Conservation (phyloP, 2,888 invertebrate genomes). For the Unio pictorum region DNA sequence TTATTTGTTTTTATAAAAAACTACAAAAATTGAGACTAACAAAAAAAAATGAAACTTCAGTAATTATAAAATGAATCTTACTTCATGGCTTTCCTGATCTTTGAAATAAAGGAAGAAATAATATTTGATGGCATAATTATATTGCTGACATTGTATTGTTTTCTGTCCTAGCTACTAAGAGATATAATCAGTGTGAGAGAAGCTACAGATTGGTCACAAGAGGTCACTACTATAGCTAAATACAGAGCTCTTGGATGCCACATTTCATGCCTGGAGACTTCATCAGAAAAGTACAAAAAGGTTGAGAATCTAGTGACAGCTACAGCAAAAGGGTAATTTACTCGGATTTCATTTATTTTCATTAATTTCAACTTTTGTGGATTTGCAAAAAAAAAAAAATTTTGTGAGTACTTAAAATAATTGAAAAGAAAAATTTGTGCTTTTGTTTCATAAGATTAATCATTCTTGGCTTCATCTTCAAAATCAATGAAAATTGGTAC, state of each 20-base stretch:
- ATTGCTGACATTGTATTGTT: conserved; percentile 5
- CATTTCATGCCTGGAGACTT: conserved; percentile 36
- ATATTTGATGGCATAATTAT: neutral
- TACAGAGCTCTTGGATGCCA: conserved; percentile 64
- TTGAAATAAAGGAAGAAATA: too few relatives aligned
- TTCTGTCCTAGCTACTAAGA: conserved; percentile 46
- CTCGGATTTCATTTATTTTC: neutral
- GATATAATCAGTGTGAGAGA: conserved; percentile 66
- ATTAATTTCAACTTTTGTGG: neutral
- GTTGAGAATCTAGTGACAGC: conserved; percentile 17
- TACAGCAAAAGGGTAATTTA: conserved; percentile 17
- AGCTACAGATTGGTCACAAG: conserved; percentile 61
- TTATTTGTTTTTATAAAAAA: too few relatives aligned
- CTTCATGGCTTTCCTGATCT: too few relatives aligned
- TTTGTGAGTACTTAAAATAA: too few relatives aligned
- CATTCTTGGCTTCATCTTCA: too few relatives aligned
- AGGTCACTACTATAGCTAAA: conserved; percentile 54
- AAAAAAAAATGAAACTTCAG: too few relatives aligned
- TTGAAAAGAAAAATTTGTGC: too few relatives aligned
- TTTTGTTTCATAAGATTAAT: too few relatives aligned
- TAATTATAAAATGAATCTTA: too few relatives aligned
- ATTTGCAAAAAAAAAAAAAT: neutral
- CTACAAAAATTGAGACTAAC: too few relatives aligned
- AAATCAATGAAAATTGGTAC: too few relatives aligned
- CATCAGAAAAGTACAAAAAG: conserved; percentile 24